A percentile compares a stretch with the other conserved stretches of the same genome.
Evolutionary conservation across 2,888 invertebrate species (phyloP).

Genomic region (Pandemis corylana): DNA sequence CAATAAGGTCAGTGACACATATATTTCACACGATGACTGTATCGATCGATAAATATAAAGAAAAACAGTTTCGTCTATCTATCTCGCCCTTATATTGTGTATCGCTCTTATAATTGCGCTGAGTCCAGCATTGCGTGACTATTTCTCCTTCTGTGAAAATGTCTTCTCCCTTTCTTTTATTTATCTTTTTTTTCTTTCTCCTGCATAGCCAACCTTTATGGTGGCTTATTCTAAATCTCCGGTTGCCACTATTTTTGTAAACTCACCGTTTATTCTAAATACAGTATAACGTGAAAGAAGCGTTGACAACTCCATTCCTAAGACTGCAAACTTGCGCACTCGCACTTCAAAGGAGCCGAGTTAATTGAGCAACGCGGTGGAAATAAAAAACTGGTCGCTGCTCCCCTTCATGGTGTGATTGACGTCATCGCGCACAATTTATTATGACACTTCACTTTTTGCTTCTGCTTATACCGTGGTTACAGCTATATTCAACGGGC

Average conservation of each 20-base stretch:
- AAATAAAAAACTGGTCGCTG: conserved; percentile 54
- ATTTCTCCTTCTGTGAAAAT: no score
- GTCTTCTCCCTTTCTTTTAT: no score
- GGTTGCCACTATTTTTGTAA: neutral
- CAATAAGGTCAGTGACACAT: no score
- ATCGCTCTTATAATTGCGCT: no score
- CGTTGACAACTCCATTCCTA: conserved; percentile 25
- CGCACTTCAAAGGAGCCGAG: conserved; percentile 71
- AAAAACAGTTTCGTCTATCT: no score
- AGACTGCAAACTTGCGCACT: neutral
- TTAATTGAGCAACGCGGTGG: conserved; percentile 70
- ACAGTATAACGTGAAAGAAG: conserved; percentile 10
- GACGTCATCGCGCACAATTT: conserved; percentile 68
- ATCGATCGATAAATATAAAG: no score
- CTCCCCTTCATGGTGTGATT: conserved; percentile 59
- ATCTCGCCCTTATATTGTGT: no score
- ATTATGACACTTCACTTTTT: conserved; percentile 56
- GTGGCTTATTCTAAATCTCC: no score
- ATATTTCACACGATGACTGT: no score
- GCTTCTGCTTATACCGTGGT: conserved; percentile 34
- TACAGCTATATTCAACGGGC: conserved; percentile 18
- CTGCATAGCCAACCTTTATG: no score
- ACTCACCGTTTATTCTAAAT: neutral
- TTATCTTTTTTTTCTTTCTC: no score
- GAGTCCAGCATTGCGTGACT: no score